Evolutionary conservation across 1,140 invertebrate species (phyloP), one percentile per base, ranked within the genome.

Genomic region (Drosophila fuyamai): DNA sequence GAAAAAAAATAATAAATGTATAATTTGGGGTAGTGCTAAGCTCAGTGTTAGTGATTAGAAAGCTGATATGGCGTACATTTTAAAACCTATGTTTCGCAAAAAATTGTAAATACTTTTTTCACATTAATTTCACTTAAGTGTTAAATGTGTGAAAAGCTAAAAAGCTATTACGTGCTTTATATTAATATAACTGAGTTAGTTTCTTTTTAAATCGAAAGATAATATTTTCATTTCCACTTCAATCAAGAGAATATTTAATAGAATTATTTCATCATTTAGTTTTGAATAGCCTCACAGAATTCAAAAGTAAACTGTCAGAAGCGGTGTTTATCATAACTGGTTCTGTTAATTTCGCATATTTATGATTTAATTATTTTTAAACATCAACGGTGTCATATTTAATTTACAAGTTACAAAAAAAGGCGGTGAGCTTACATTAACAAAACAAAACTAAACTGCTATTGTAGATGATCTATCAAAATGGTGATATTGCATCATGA

Each of bases 401-500:
- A 7, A 66, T 66, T 68, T 53, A 53, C 60, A 67, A 36, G 59
- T 27, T 43, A 32, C 65, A 14, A 68, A 68, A 66, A 53, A 35
- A n/a, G 35, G 5, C 27, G 16, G n/a, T 60, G 35, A 16, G 18
- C 29, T 32, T 65, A 67, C 38, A 48, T 44, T 61, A 46, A 27
- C 14, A 48, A 3, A 10, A 35, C 6, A 3, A 12, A 36, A 6
- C 5, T 4, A 36, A 13, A 35, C 13, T 13, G 40, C 12, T 38
- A n/a, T 54, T 23, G 12, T 6, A 13, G 43, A 68, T 71, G 67
- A 71, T 71, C 38, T n/a, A 27, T 68, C 43, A 14, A 35, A 27
- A 18, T 16, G 51, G 9, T 46, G 13, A 48, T 71, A 71, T 71
- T 71, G 51, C 67, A 71, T 71, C 67, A 71, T 71, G n/a, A 71